Conservation (phyloP, 2,113 vertebrate genomes). For the Canis aureus region DNA sequence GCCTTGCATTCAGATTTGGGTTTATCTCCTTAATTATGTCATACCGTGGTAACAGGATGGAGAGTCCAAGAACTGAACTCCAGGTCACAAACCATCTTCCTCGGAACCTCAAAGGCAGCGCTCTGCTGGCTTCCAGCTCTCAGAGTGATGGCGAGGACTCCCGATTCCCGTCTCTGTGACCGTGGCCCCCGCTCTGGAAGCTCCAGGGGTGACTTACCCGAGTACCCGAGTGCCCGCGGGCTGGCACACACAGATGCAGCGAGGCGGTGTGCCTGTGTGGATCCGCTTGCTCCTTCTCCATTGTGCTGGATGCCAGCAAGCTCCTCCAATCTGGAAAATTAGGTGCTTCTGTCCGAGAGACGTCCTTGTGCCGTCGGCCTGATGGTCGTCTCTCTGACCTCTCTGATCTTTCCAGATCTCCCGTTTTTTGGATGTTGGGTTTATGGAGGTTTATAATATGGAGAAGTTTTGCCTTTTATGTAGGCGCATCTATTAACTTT, state of each 20-base stretch:
- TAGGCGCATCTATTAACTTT: not conserved
- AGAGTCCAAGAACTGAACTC: not conserved
- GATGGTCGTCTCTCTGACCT: not conserved
- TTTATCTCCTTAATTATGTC: not conserved
- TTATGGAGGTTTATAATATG: not conserved
- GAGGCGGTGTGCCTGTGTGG: not conserved
- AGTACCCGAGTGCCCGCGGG: not conserved
- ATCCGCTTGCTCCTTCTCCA: not conserved
- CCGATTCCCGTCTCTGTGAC: not conserved
- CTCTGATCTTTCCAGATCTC: not conserved
- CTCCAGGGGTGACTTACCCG: not conserved
- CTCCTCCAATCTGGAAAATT: not conserved
- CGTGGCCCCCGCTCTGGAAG: not conserved
- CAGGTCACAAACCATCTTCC: not conserved
- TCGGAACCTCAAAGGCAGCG: not conserved
- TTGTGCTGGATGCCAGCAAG: not conserved
- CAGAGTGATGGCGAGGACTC: not conserved
- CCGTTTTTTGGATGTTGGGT: not conserved
- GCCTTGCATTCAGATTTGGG: not conserved
- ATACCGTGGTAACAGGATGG: accelerated
- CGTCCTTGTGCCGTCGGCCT: not conserved
- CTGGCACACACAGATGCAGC: not conserved
- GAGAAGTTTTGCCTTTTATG: not conserved
- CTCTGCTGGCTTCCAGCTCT: not conserved
- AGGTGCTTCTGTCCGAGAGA: not conserved